Conservation (phyloP, 2,888 invertebrate genomes). For the Malthinus flaveolus region DNA sequence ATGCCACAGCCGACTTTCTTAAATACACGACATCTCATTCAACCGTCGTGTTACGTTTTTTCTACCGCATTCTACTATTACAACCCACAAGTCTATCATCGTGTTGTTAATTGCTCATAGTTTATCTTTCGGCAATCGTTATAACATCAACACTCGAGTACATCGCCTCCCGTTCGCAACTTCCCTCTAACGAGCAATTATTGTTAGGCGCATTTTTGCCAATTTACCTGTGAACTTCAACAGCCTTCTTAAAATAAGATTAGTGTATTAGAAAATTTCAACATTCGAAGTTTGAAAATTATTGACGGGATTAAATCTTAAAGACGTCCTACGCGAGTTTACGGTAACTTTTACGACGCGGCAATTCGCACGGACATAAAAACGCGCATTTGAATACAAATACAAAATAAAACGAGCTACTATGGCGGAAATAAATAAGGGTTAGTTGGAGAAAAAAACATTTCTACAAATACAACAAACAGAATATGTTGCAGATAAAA, state of each 20-base stretch:
- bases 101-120: conserved; percentile 44
- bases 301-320: too few relatives aligned
- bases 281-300: too few relatives aligned
- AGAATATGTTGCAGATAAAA: conserved; percentile 42
- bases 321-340: too few relatives aligned
- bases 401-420: conserved; percentile 6
- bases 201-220: too few relatives aligned
- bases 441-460: conserved; percentile 34
- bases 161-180: neutral
- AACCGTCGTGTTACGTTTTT: conserved; percentile 17
- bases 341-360: too few relatives aligned
- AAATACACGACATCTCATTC: conserved; percentile 26
- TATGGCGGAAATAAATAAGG: conserved; percentile 23
- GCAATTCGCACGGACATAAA: neutral
- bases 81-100: conserved; percentile 36
- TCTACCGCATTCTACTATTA: conserved; percentile 25
- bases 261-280: too few relatives aligned
- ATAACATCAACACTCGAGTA: conserved; percentile 34
- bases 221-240: too few relatives aligned
- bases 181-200: too few relatives aligned
- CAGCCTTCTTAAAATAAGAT: too few relatives aligned
- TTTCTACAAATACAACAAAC: conserved; percentile 39
- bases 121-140: conserved; percentile 43
- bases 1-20: conserved; percentile 21
- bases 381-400: conserved; percentile 10